Evolutionary conservation across 2,113 vertebrate genomes (phyloP).

Genomic region (Acanthisitta chloris): DNA sequence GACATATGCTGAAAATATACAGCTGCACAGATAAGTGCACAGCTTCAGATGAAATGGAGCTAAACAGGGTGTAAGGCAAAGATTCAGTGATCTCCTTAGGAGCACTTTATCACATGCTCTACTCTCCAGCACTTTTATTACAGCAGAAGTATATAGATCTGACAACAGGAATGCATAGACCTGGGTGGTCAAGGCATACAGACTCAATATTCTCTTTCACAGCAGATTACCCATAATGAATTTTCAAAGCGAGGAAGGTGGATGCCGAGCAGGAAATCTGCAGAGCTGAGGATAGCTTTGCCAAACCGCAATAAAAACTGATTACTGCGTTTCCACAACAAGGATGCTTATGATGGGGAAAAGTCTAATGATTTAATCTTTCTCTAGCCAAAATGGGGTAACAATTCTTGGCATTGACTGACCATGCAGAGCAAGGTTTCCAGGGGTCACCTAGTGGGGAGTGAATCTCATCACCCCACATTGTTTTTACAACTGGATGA

Average conservation of each 20-base stretch:
- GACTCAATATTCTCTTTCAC: not conserved
- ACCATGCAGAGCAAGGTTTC: not conserved
- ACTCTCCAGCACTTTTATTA: not conserved
- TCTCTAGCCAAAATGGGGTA: not conserved
- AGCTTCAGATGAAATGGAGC: not conserved
- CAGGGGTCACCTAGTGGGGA: conserved; percentile 10
- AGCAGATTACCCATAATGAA: not conserved
- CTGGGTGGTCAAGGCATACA: not conserved
- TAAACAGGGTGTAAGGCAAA: not conserved
- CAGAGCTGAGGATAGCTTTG: not conserved
- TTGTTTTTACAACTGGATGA: conserved; percentile 32
- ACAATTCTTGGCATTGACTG: not conserved
- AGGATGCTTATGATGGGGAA: not conserved
- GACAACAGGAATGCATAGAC: not conserved
- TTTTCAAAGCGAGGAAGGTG: not conserved
- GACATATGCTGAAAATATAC: conserved; percentile 60
- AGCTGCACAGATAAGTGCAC: not conserved
- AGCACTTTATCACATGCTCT: not conserved
- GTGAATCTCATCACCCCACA: not conserved
- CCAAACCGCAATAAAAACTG: not conserved
- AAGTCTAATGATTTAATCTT: not conserved
- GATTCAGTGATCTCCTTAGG: conserved; percentile 25
- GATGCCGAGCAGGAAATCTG: not conserved
- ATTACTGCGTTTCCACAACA: not conserved
- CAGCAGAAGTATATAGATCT: not conserved